A percentile compares a stretch with the other conserved stretches of the same genome.
These are phyloP conservation scores for Brachymystax lenok DNA, from an alignment of 2,797 vertebrate genomes.

Conservation along the genomic window DNA sequence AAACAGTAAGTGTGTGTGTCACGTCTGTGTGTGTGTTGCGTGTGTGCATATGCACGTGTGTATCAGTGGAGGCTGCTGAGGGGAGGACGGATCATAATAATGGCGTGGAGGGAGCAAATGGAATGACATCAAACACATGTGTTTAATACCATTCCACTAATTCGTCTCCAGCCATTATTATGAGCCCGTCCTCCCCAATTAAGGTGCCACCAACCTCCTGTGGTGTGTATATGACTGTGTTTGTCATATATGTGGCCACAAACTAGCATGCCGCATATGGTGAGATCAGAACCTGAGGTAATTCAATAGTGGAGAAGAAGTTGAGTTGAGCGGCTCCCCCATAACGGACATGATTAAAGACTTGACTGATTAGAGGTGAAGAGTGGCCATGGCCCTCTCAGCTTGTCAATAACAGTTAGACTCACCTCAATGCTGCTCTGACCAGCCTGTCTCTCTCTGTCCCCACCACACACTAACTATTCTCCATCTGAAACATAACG, in stretches of 20 bases:
- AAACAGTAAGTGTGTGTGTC: constrained; percentile 34
- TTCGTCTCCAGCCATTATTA: too few relatives aligned
- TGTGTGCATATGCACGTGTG: constrained; percentile 3
- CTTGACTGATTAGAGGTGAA: constrained; percentile 74
- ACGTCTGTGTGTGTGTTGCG: neutral
- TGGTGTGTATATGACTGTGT: constrained; percentile 17
- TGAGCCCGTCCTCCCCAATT: too few relatives aligned
- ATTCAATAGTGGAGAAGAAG: constrained; percentile 68
- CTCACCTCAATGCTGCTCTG: constrained; percentile 45
- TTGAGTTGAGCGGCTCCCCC: constrained; percentile 64
- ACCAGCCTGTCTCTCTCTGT: neutral
- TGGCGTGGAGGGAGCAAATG: too few relatives aligned
- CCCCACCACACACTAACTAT: neutral
- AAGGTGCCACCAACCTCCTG: neutral
- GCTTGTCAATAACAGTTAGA: constrained; percentile 76
- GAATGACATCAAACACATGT: too few relatives aligned
- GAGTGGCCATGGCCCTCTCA: constrained; percentile 62
- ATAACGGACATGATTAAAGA: constrained; percentile 77
- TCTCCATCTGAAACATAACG: neutral
- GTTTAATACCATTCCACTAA: too few relatives aligned
- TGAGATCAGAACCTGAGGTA: constrained; percentile 53
- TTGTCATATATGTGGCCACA: neutral
- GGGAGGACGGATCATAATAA: too few relatives aligned
- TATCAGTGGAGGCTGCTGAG: neutral
- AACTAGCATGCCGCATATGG: neutral